Conservation (phyloP, 2,888 invertebrate species). For the Tenthredo amoena region DNA sequence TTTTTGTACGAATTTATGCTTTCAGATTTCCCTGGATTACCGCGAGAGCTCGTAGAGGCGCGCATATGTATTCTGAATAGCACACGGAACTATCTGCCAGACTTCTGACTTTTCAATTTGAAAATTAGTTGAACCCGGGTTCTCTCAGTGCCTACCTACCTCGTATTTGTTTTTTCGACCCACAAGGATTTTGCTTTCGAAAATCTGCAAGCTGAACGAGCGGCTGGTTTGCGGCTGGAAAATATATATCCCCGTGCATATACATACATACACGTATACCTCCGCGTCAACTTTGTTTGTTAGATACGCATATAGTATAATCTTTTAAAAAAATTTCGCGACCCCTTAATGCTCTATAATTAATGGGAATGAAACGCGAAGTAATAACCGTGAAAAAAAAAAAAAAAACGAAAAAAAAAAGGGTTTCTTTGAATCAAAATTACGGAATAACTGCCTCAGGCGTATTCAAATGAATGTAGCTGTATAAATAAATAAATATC, state of each 20-base stretch:
- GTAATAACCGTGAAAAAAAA: neutral
- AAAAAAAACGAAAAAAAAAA: neutral
- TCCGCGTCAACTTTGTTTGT: neutral
- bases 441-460: neutral
- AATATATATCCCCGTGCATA: neutral
- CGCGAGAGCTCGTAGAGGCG: neutral
- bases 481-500: slow-evolving; percentile 1
- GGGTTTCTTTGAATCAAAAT: neutral
- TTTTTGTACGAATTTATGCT: neutral
- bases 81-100: slow-evolving; percentile 21
- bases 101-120: slow-evolving; percentile 50
- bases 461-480: neutral
- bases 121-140: slow-evolving; percentile 28
- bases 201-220: neutral
- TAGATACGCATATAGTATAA: neutral
- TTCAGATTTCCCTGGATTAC: neutral
- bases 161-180: neutral
- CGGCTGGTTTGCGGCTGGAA: neutral
- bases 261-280: too few species aligned
- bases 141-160: neutral
- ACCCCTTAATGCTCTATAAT: neutral
- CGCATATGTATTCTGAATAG: neutral
- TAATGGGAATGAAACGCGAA: neutral
- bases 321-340: neutral
- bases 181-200: neutral